Percentiles rank a stretch among this genome's conserved stretches.
Conservation (phyloP, 2,888 invertebrate species). For the Seladonia tumulorum region DNA sequence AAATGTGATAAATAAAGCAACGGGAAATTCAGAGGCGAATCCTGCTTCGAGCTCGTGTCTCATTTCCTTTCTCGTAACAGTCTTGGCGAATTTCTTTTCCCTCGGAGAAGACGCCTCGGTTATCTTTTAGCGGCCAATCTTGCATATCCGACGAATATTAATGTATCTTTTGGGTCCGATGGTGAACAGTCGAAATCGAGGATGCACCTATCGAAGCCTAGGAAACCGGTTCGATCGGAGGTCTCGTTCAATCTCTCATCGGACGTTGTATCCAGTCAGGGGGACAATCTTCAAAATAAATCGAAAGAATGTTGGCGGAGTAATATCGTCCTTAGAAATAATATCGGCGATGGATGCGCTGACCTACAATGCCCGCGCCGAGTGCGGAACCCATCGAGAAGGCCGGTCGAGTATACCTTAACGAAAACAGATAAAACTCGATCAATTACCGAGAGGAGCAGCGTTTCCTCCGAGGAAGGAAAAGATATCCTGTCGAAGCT, state of each 20-base stretch:
- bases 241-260: not conserved
- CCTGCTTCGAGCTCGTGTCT: not conserved
- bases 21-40: not conserved
- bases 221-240: not conserved
- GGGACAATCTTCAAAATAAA: not conserved
- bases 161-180: not conserved
- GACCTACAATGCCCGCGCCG: not conserved
- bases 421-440: constrained; percentile 21
- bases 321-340: constrained; percentile 2
- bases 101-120: not conserved
- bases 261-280: not conserved
- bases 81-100: not conserved
- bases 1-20: constrained; percentile 40
- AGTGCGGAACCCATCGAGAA: not conserved
- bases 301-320: constrained; percentile 3
- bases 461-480: not conserved
- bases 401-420: constrained; percentile 10
- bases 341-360: not conserved
- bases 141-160: not conserved
- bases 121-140: not conserved
- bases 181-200: not conserved
- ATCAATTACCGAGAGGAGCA: constrained; percentile 11
- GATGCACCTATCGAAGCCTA: not conserved
- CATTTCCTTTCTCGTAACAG: constrained; percentile 5
- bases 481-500: constrained; percentile 3